phyloP scores from a whole-genome alignment of 2,888 invertebrate species.

The Xanthia icteritia region DNA sequence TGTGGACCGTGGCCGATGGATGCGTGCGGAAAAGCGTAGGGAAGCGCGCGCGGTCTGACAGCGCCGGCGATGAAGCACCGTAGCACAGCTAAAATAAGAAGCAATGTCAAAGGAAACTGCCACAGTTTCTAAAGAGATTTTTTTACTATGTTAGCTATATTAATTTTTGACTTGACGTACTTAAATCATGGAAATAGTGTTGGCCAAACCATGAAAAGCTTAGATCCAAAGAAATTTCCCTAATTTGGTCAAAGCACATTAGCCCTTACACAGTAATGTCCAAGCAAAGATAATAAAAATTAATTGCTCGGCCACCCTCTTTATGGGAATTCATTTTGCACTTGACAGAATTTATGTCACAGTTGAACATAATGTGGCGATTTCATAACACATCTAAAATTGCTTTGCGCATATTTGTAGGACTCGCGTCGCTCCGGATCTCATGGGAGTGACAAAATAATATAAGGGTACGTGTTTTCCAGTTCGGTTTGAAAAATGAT shows the following conservation, averaged over 20 bases:
- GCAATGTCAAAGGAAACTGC: background rate
- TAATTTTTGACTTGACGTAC: no score
- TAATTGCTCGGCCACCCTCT: constrained; percentile 25
- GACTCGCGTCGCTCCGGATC: constrained; percentile 36
- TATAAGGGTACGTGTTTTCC: constrained; percentile 37
- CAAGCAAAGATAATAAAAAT: constrained; percentile 38
- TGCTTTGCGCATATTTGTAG: constrained; percentile 48
- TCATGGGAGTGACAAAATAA: constrained; percentile 54
- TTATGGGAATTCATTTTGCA: constrained; percentile 46
- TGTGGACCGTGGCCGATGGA: constrained; percentile 99
- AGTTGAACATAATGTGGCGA: constrained; percentile 40
- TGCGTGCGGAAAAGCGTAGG: constrained; percentile 99
- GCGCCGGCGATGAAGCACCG: constrained; percentile 99
- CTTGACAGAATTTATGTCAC: constrained; percentile 49
- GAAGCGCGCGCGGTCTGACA: constrained; percentile 98
- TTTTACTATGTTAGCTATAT: background rate
- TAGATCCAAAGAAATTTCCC: background rate
- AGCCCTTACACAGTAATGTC: constrained; percentile 15
- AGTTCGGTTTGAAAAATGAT: constrained; percentile 44
- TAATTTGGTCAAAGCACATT: constrained; percentile 1
- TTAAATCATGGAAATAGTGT: background rate
- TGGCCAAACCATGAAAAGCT: background rate
- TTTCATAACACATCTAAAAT: constrained; percentile 54
- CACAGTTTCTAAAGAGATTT: background rate
- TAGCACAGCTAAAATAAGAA: constrained; percentile 95